Conservation (phyloP, 2,888 invertebrate species). For the Limnephilus lunatus region DNA sequence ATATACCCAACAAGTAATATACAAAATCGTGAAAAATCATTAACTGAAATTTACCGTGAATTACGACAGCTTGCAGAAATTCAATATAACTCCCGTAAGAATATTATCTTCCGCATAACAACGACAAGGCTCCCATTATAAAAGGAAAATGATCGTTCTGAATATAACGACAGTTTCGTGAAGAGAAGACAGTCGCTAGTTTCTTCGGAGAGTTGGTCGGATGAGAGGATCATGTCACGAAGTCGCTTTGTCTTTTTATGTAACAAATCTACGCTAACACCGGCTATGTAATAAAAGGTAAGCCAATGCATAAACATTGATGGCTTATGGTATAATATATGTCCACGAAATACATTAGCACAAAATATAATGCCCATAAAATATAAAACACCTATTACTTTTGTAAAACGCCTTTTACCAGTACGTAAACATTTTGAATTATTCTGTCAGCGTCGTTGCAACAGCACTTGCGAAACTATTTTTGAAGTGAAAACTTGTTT, state of each 20-base stretch:
- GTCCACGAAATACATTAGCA: not conserved
- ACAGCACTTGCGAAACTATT: not conserved
- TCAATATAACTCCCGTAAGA: not conserved
- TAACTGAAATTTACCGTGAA: not conserved
- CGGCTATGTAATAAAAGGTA: conserved; percentile 7
- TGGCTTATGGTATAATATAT: not conserved
- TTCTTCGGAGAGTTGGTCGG: conserved; percentile 8
- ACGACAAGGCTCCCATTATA: not conserved
- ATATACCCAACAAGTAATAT: not conserved
- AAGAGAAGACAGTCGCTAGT: conserved; percentile 54
- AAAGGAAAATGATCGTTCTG: conserved; percentile 29
- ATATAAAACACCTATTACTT: not conserved
- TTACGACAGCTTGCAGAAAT: not conserved
- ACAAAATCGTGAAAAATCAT: not conserved
- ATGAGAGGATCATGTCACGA: conserved; percentile 59
- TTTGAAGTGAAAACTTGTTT: too few species aligned
- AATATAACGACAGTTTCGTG: conserved; percentile 52
- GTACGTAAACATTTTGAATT: not conserved
- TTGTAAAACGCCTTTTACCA: not conserved
- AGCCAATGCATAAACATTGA: not conserved
- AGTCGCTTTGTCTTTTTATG: conserved; percentile 62
- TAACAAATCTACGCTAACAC: conserved; percentile 51
- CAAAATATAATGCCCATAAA: not conserved
- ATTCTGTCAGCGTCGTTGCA: not conserved
- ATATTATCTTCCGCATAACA: conserved; percentile 6